These are phyloP conservation scores for Drosophila kepulauana DNA, from an alignment of 1,140 invertebrate species.

Conservation along the genomic window DNA sequence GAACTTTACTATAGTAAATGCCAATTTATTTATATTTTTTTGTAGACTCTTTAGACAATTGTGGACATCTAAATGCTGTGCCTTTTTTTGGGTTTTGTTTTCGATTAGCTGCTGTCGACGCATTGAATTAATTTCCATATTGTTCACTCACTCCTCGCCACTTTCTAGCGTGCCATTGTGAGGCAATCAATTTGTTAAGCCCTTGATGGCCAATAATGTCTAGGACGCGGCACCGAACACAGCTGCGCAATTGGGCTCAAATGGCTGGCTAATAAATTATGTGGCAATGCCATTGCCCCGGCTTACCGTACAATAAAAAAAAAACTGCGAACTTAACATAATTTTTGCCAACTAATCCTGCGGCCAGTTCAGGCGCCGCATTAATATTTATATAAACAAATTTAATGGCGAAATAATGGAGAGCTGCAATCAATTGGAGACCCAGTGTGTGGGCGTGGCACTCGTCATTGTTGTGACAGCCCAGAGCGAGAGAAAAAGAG, in stretches of 20 bases:
- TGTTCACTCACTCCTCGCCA: background rate
- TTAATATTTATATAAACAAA: slow-evolving; percentile 81
- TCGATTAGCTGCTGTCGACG: slow-evolving; percentile 33
- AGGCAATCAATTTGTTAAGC: slow-evolving; percentile 74
- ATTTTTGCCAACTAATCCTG: slow-evolving; percentile 79
- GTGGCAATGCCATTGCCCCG: slow-evolving; percentile 49
- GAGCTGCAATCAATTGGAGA: slow-evolving; percentile 16
- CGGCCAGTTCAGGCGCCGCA: slow-evolving; percentile 54
- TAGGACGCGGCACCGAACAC: slow-evolving; percentile 24
- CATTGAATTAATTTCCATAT: slow-evolving; percentile 49
- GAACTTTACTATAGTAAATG: no score
- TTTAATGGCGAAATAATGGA: slow-evolving; percentile 75
- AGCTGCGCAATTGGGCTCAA: slow-evolving; percentile 59
- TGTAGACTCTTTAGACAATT: background rate
- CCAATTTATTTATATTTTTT: no score
- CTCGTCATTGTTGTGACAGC: slow-evolving; percentile 54
- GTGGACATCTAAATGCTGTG: background rate
- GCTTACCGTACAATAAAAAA: slow-evolving; percentile 55
- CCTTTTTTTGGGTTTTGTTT: background rate
- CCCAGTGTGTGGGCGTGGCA: slow-evolving; percentile 9
- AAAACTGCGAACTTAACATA: slow-evolving; percentile 61
- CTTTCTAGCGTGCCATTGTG: background rate
- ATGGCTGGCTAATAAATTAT: slow-evolving; percentile 67
- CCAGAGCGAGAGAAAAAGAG: slow-evolving; percentile 1
- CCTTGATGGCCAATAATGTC: slow-evolving; percentile 48